Evolutionary conservation across 2,113 vertebrate genomes (phyloP), one percentile per base, ranked within the genome.

Genomic region (Ictalurus punctatus): DNA sequence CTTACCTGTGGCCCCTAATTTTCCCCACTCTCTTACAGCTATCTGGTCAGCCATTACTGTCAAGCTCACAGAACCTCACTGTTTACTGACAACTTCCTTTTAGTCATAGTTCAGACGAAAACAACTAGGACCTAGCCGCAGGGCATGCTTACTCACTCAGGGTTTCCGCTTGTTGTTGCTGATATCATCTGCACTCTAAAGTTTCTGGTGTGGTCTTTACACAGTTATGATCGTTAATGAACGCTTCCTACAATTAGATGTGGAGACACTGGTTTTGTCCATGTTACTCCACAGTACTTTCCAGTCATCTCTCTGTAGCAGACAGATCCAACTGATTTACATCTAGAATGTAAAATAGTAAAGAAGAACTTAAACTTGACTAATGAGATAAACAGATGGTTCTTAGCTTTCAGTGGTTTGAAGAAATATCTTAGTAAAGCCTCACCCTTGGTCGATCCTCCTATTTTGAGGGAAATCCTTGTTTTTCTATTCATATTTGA

Each of bases 81-180:
- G 69, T 85, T 89, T 89, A 87, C 84, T 81, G 48, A 87, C 59
- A 37, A 58, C 63, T 89, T 91, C 59, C 65, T 54, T 82, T 87
- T 63, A 52, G 71, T 78, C 80, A 48, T 58, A 14, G n/a, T 83
- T n/a, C 21, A 40, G 17, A 79, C 25, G 37, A 69, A 83, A 89
- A 71, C 4, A 65, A 59, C 80, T 44, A 54, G 85, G 65, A 5
- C 23, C 58, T 54, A 16, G n/a, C 65, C 48, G 4, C 54, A 74
- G 80, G 69, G 69, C 52, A 40, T 2, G 16, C 58, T 88, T 63
- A 63, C 48, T 61, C 54, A 73, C 67, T 21, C 27, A 7, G 83
- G 37, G 69, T 73, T 84, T 84, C 80, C 84, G 76, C 34, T 86
- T 63, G 56, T 85, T 54, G 76, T 78, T 86, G 56, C 61, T 85